Conservation (phyloP, 1,140 invertebrate species). For the Argopecten irradians region DNA sequence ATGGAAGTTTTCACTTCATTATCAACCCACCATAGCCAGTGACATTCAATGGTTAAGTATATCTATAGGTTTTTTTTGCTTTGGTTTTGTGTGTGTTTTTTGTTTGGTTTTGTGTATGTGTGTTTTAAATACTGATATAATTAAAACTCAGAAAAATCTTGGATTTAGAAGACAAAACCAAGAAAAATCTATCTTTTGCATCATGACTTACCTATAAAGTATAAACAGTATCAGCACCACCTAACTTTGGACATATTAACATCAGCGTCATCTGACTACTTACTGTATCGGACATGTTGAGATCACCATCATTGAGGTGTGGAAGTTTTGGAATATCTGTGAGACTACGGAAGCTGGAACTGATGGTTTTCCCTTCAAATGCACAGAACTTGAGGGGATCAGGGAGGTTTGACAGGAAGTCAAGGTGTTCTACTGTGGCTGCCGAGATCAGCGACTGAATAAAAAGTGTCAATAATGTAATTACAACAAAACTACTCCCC, state of each 20-base stretch:
- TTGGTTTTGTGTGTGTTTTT: too few species aligned
- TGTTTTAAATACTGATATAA: too few species aligned
- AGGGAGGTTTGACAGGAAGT: constrained; percentile 91
- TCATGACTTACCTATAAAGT: background rate
- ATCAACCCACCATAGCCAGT: too few species aligned
- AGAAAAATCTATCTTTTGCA: too few species aligned
- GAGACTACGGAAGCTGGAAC: constrained; percentile 88
- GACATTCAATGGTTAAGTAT: too few species aligned
- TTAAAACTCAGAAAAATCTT: too few species aligned
- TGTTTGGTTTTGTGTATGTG: too few species aligned
- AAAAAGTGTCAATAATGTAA: too few species aligned
- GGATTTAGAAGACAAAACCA: too few species aligned
- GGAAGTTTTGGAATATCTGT: constrained; percentile 92
- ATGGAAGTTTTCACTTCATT: too few species aligned
- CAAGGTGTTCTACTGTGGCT: constrained; percentile 85
- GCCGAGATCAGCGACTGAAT: constrained; percentile 73
- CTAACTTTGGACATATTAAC: background rate
- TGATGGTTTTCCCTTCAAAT: constrained; percentile 93
- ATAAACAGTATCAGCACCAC: background rate
- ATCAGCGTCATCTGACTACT: constrained; percentile 56
- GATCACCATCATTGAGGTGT: constrained; percentile 83
- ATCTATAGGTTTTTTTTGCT: too few species aligned
- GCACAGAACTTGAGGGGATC: constrained; percentile 89
- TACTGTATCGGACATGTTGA: constrained; percentile 81
- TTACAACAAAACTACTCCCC: too few species aligned